phyloP scores from a whole-genome alignment of 1,140 invertebrate genomes.

The Lepidostoma basale region DNA sequence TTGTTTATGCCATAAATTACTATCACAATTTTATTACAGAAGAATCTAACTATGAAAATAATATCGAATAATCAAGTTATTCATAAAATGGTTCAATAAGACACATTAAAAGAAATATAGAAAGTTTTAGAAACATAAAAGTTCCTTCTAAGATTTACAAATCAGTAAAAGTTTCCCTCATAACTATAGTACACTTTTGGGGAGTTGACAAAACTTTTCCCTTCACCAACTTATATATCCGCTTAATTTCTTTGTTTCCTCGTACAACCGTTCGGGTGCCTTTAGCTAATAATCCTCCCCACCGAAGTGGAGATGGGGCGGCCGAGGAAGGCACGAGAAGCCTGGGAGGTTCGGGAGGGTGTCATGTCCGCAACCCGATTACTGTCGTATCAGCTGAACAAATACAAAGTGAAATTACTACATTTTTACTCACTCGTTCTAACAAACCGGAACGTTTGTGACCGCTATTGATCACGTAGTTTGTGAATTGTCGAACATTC shows the following conservation, averaged over 20 bases:
- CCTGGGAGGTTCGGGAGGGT: background rate
- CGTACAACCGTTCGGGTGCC: slow-evolving; percentile 12
- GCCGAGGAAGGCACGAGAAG: background rate
- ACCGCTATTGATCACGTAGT: no score
- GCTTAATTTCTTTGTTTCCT: slow-evolving; percentile 28
- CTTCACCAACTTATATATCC: slow-evolving; percentile 1
- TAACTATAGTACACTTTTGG: background rate
- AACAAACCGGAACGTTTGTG: background rate
- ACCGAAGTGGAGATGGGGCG: background rate
- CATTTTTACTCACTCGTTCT: background rate
- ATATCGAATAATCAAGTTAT: no score
- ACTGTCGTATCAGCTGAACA: slow-evolving; percentile 19
- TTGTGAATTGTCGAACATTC: no score
- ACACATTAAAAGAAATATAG: no score
- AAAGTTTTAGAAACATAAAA: background rate
- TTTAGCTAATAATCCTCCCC: slow-evolving; percentile 19
- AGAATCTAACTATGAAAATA: no score
- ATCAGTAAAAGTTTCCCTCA: background rate
- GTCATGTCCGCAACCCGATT: slow-evolving; percentile 17
- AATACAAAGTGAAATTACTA: slow-evolving; percentile 5
- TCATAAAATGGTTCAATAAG: no score
- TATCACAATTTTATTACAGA: no score
- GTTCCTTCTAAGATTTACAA: slow-evolving; percentile 1
- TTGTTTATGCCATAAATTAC: no score
- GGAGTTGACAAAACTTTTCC: slow-evolving; percentile 22